phyloP scores from a whole-genome alignment of 2,797 vertebrate genomes.

The Paramormyrops hopkinsi region DNA sequence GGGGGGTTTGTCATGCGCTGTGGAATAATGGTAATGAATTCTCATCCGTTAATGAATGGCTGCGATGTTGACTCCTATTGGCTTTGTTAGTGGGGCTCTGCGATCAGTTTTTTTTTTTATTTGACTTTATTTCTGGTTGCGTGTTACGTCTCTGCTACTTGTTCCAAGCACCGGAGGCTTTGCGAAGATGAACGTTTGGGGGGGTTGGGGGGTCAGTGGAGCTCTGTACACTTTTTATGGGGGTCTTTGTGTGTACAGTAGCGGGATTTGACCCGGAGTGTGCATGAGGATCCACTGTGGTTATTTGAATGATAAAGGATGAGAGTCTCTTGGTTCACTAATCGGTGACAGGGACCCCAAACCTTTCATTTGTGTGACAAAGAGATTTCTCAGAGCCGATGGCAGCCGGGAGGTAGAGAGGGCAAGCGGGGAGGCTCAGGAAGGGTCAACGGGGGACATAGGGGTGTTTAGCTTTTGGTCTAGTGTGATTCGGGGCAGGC shows the following conservation, averaged over 20 bases:
- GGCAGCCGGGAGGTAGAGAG: background rate
- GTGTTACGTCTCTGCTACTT: background rate
- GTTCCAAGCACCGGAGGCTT: background rate
- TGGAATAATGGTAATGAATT: constrained; percentile 69
- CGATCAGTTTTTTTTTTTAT: background rate
- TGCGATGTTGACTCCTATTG: constrained; percentile 49
- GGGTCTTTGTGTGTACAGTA: background rate
- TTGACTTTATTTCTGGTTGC: background rate
- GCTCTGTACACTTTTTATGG: background rate
- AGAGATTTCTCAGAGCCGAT: background rate
- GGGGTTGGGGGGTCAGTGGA: background rate
- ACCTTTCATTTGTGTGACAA: background rate
- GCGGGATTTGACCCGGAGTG: background rate
- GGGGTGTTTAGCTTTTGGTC: background rate
- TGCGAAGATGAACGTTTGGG: background rate
- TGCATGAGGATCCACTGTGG: background rate
- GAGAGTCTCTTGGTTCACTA: background rate
- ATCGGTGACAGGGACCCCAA: background rate
- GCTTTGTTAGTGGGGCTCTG: background rate
- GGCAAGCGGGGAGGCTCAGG: too few species aligned
- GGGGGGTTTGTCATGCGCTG: constrained; percentile 16
- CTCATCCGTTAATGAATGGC: constrained; percentile 61
- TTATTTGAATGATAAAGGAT: background rate
- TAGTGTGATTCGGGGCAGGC: background rate
- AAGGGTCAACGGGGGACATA: background rate